Conservation (phyloP, 2,888 invertebrate species). For the Ephialtes manifestator region DNA sequence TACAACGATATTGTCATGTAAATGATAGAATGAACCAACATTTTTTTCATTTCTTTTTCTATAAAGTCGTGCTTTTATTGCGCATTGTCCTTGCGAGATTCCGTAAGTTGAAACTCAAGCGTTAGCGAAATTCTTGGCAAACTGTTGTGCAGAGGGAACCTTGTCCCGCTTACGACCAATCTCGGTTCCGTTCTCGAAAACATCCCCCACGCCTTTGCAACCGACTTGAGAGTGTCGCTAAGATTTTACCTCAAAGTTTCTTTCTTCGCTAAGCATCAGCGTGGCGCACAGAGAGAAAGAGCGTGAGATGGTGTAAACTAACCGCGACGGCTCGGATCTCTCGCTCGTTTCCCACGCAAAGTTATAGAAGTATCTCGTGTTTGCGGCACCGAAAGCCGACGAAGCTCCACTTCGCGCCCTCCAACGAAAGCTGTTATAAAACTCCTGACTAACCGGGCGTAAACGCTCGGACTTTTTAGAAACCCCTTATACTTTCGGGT, state of each 20-base stretch:
- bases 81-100: not conserved
- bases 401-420: slow-evolving; percentile 40
- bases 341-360: slow-evolving; percentile 45
- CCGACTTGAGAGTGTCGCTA: slow-evolving; percentile 51
- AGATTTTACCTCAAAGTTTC: slow-evolving; percentile 63
- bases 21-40: not conserved
- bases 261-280: slow-evolving; percentile 47
- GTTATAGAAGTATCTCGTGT: slow-evolving; percentile 51
- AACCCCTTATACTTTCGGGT: slow-evolving; percentile 59
- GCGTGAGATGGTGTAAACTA: slow-evolving; percentile 40
- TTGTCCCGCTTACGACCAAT: slow-evolving; percentile 52
- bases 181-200: slow-evolving; percentile 43
- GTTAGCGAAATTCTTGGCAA: slow-evolving; percentile 21
- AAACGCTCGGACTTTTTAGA: slow-evolving; percentile 80
- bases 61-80: slow-evolving; percentile 7
- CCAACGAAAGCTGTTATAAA: slow-evolving; percentile 63
- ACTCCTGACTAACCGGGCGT: slow-evolving; percentile 76
- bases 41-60: not conserved
- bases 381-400: slow-evolving; percentile 64
- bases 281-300: slow-evolving; percentile 21
- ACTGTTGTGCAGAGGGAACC: slow-evolving; percentile 21
- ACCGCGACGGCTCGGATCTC: slow-evolving; percentile 47
- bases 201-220: slow-evolving; percentile 22
- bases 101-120: slow-evolving; percentile 27
- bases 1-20: not conserved